These are phyloP conservation scores for Ursus arctos DNA, from an alignment of 2,113 vertebrate species.

Conservation along the genomic window DNA sequence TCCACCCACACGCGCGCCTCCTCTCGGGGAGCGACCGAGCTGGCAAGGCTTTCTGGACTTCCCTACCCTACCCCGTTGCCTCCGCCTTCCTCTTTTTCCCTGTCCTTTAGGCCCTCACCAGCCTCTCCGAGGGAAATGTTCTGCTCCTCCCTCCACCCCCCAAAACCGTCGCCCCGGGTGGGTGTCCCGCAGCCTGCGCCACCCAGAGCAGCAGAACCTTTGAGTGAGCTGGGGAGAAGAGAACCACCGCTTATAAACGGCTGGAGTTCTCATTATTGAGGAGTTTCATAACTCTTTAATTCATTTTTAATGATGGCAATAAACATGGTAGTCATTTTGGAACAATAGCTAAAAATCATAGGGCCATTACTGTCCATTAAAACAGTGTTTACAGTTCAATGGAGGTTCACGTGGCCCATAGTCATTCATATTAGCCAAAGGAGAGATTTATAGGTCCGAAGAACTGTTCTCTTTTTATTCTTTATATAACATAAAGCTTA, in stretches of 20 bases:
- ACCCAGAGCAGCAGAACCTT: not conserved
- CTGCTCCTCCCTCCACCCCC: not conserved
- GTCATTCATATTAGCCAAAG: constrained; percentile 86
- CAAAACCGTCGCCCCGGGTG: not conserved
- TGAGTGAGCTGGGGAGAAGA: not conserved
- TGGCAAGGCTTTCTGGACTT: not conserved
- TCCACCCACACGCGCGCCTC: not conserved
- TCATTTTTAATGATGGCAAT: constrained; percentile 89
- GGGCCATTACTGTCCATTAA: constrained; percentile 90
- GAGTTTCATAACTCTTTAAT: constrained; percentile 92
- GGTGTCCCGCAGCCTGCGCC: not conserved
- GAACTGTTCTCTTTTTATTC: constrained; percentile 75
- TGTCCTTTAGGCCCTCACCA: not conserved
- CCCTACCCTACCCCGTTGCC: rapidly evolving
- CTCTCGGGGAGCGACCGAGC: not conserved
- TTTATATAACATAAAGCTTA: constrained; percentile 73
- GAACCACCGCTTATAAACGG: constrained; percentile 82
- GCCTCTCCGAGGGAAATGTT: not conserved
- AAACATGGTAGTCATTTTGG: constrained; percentile 89
- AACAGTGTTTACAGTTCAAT: constrained; percentile 91
- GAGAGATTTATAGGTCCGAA: constrained; percentile 86
- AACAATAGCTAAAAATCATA: constrained; percentile 92
- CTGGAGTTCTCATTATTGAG: constrained; percentile 85
- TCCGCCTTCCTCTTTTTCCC: not conserved
- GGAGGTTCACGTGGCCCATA: constrained; percentile 84